Evolutionary conservation across 2,888 invertebrate species (phyloP).

Genomic region (Aspidiotus rigidus): DNA sequence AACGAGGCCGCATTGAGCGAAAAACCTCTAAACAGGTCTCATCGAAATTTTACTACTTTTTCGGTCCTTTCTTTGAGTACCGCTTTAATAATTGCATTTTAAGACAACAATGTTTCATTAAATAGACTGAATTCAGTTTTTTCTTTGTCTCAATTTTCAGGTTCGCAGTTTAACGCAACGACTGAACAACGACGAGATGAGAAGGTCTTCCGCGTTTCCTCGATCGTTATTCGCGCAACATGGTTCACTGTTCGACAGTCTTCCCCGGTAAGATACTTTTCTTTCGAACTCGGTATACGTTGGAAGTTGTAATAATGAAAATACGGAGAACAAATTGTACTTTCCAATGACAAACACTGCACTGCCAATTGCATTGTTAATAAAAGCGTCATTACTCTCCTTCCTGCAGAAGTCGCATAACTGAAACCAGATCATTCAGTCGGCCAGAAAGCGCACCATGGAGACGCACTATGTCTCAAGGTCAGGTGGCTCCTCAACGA

Average conservation of each 20-base stretch:
- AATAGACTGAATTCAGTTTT: not conserved
- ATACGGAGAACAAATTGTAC: too few relatives aligned
- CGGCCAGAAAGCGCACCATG: constrained; percentile 47
- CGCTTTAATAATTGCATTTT: too few relatives aligned
- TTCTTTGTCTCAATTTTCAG: constrained; percentile 43
- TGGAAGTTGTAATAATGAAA: too few relatives aligned
- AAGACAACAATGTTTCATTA: too few relatives aligned
- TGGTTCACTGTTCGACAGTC: constrained; percentile 50
- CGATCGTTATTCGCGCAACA: constrained; percentile 49
- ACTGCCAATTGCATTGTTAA: not conserved
- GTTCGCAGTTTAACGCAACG: constrained; percentile 75
- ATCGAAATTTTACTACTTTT: too few relatives aligned
- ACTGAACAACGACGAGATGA: constrained; percentile 70
- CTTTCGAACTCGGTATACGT: too few relatives aligned
- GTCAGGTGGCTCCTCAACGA: constrained; percentile 16
- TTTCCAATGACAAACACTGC: too few relatives aligned
- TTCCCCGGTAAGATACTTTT: constrained; percentile 45
- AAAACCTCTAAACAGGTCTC: too few relatives aligned
- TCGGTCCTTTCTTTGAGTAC: too few relatives aligned
- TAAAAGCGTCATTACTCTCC: not conserved
- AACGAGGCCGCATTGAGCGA: too few relatives aligned
- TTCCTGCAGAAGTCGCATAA: constrained; percentile 40
- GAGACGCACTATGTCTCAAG: constrained; percentile 49
- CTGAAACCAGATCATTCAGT: constrained; percentile 45
- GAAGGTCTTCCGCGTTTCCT: constrained; percentile 45